These are phyloP conservation scores for Drosophila conformis DNA, from an alignment of 2,888 invertebrate species.

Conservation along the genomic window DNA sequence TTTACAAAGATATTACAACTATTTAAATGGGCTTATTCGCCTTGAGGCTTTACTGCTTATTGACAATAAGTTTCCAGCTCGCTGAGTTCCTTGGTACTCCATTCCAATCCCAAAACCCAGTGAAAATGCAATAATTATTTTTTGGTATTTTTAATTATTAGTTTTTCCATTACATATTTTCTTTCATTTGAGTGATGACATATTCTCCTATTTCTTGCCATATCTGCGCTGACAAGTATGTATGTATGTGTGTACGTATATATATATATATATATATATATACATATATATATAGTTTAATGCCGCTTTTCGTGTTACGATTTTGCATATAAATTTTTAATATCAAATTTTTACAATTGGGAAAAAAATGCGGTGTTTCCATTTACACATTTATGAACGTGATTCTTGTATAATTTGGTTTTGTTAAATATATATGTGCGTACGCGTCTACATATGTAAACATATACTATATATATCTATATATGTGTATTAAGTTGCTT, in stretches of 20 bases:
- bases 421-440: slow-evolving; percentile 60
- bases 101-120: slow-evolving; percentile 8
- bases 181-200: slow-evolving; percentile 69
- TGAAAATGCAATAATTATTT: slow-evolving; percentile 16
- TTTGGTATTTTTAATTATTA: slow-evolving; percentile 55
- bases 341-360: slow-evolving; percentile 76
- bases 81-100: neutral
- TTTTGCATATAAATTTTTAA: slow-evolving; percentile 74
- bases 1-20: slow-evolving; percentile 55
- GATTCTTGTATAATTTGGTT: slow-evolving; percentile 51
- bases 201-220: slow-evolving; percentile 63
- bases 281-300: slow-evolving; percentile 32
- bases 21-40: slow-evolving; percentile 51
- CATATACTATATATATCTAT: slow-evolving; percentile 31
- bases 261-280: slow-evolving; percentile 42
- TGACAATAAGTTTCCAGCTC: slow-evolving; percentile 1
- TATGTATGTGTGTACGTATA: slow-evolving; percentile 37
- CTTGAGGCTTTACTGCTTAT: neutral
- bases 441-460: slow-evolving; percentile 33
- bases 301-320: slow-evolving; percentile 31
- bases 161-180: slow-evolving; percentile 69
- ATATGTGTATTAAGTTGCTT: slow-evolving; percentile 28
- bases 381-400: slow-evolving; percentile 53
- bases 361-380: slow-evolving; percentile 73
- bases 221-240: slow-evolving; percentile 46